A percentile compares a stretch with the other conserved stretches of the same genome.
Evolutionary conservation across 2,797 vertebrate species (phyloP).

Genomic region (Poeciliopsis gracilis): DNA sequence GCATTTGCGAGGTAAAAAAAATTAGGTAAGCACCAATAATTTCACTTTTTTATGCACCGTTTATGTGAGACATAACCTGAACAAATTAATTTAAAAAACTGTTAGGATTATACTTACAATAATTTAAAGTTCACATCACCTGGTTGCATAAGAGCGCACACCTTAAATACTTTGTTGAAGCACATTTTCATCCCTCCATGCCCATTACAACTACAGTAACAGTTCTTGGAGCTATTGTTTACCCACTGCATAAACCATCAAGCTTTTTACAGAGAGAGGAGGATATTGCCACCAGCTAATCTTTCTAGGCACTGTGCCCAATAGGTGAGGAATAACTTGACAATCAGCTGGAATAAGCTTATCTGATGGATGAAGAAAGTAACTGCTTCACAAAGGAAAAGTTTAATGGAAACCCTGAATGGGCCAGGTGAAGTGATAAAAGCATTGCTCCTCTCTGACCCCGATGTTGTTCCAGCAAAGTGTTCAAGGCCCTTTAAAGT

Average conservation of each 20-base stretch:
- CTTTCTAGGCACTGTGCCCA: not conserved
- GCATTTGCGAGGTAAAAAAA: no score
- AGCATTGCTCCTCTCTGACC: not conserved
- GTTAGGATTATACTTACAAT: no score
- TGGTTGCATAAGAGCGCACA: not conserved
- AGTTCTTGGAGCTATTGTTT: not conserved
- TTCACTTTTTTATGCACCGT: no score
- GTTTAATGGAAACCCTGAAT: not conserved
- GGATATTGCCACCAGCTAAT: not conserved
- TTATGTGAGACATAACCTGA: no score
- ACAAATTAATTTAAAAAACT: no score
- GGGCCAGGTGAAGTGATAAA: not conserved
- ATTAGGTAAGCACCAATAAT: no score
- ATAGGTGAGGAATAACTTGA: not conserved
- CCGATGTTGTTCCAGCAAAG: not conserved
- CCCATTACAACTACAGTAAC: not conserved
- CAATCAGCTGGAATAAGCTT: not conserved
- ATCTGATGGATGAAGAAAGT: not conserved
- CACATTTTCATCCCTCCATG: not conserved
- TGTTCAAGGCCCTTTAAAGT: not conserved
- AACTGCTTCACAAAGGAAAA: not conserved
- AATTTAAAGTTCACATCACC: not conserved
- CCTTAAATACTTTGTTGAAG: not conserved
- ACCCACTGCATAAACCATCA: not conserved
- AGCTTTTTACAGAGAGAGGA: not conserved